Base-by-base conservation (phyloP, 2,113 vertebrate species). In the Lathamus discolor region DNA sequence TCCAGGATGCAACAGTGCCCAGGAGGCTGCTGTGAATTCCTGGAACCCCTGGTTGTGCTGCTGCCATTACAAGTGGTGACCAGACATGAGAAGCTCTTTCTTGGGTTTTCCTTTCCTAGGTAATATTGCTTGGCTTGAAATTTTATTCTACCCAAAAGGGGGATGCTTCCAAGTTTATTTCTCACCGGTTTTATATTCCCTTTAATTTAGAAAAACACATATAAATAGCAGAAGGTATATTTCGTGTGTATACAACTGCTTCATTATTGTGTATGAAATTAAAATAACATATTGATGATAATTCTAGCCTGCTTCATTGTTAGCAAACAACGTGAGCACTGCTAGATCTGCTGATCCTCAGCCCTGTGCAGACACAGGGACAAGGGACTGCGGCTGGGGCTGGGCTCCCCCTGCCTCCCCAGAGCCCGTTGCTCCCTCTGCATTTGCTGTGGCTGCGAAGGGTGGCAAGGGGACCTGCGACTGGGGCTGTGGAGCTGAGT, bases 201-300 rank as follows among this genome's bases (percentile, higher is more conserved):
- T 59, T 90, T 75, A 94, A 93, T 91, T 95, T 64, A 64, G 74
- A 90, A 19, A 94, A 93, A 90, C 88, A 90, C 51, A 37, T 9
- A 63, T 84, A 77, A 96, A 95, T 84, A 95, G 93, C 93, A 96
- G 93, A 94, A 96, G 95, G 87, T 95, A 2, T 52, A 24, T 64
- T 57, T 63, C 2, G 0, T 78, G 84, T 52, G 85, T 13, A 63
- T 87, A 39, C 89, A 73, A 7, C 44, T 77, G 49, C 59, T 96
- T 66, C 72, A 39, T 39, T 64, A 73, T 33, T 51, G 89, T 35
- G 41, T 3, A 33, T 10, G 77, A 39, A 57, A 55, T n/a, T 69
- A 57, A 37, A 76, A 79, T 48, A 94, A 84, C 14, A 33, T 11
- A 23, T 8, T 54, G 81, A 12, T 8, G 81, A 8, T 13, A 25